Evolutionary conservation across 2,888 invertebrate species (phyloP).

Genomic region (Rutpela maculata): DNA sequence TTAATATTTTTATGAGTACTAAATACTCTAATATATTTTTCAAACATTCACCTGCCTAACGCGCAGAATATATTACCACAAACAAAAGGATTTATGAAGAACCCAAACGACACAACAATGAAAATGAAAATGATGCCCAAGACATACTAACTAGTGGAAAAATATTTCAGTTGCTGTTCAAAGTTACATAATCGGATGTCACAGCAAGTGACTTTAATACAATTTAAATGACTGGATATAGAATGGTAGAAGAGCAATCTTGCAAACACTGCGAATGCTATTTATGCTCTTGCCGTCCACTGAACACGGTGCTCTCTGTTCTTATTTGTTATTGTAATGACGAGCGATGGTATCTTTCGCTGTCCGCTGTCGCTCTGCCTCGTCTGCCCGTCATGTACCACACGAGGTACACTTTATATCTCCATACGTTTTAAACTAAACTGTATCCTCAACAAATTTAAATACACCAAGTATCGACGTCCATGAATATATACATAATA

Average conservation of each 20-base stretch:
- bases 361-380: constrained; percentile 70
- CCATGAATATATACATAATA: constrained; percentile 50
- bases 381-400: constrained; percentile 69
- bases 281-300: constrained; percentile 68
- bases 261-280: constrained; percentile 55
- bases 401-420: constrained; percentile 66
- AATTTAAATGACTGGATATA: constrained; percentile 45
- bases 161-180: constrained; percentile 47
- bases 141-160: constrained; percentile 45
- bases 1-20: neutral
- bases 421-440: constrained; percentile 61
- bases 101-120: constrained; percentile 12
- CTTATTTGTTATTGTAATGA: constrained; percentile 75
- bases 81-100: constrained; percentile 13
- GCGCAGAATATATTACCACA: constrained; percentile 1
- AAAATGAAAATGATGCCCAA: constrained; percentile 42
- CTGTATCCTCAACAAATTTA: constrained; percentile 52
- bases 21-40: neutral
- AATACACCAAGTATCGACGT: constrained; percentile 48
- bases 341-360: constrained; percentile 71
- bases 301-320: constrained; percentile 70
- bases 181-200: constrained; percentile 50
- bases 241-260: constrained; percentile 47
- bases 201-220: constrained; percentile 44
- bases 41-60: neutral